Percentiles rank a stretch among this genome's conserved stretches.
Conservation (phyloP, 2,113 vertebrate species). For the Stigmatopora argus region DNA sequence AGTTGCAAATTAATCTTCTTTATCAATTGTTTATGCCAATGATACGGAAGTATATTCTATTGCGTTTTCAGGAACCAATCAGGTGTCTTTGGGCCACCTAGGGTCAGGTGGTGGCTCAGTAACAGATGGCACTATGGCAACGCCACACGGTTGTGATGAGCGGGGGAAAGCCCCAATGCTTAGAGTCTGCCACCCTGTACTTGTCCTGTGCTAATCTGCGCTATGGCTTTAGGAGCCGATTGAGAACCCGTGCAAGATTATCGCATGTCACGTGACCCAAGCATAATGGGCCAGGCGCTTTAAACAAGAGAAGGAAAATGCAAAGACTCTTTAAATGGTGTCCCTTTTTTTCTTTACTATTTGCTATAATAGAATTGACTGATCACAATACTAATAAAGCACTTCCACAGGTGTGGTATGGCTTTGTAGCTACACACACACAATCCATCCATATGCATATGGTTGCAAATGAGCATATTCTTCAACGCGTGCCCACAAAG, state of each 20-base stretch:
- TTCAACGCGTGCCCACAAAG: background rate
- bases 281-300: constrained; percentile 25
- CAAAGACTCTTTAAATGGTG: background rate
- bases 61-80: background rate
- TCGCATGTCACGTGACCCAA: constrained; percentile 52
- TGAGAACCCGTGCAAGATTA: constrained; percentile 65
- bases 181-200: constrained; percentile 56
- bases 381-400: background rate
- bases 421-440: constrained; percentile 2
- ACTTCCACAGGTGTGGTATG: background rate
- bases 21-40: background rate
- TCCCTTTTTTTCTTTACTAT: background rate
- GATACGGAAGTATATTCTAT: background rate
- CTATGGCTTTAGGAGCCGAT: constrained; percentile 58
- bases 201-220: constrained; percentile 64
- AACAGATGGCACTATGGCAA: constrained; percentile 38
- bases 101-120: constrained; percentile 22
- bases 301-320: background rate
- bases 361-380: background rate
- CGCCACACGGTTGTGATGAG: constrained; percentile 27
- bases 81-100: constrained; percentile 14
- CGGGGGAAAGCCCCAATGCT: constrained; percentile 46
- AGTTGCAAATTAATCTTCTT: background rate
- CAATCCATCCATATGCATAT: background rate
- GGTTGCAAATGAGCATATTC: background rate